Conservation (phyloP, 2,113 vertebrate species). For the Carollia perspicillata region DNA sequence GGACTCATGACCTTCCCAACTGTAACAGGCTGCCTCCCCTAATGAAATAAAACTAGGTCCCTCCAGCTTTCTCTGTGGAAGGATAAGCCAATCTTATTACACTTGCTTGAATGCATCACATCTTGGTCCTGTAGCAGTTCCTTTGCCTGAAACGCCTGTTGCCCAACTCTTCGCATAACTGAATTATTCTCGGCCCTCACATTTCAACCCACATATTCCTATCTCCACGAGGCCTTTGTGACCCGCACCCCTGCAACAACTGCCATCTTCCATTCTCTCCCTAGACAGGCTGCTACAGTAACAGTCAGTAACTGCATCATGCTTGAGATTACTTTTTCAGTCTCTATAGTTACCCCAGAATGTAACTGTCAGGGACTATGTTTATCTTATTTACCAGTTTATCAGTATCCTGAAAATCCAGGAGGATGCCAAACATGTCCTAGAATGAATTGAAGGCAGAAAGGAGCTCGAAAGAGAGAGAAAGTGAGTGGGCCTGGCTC, state of each 20-base stretch:
- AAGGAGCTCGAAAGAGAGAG: neutral
- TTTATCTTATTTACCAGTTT: neutral
- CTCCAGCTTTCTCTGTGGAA: neutral
- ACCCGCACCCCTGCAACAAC: constrained; percentile 44
- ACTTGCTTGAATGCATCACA: neutral
- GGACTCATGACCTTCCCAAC: neutral
- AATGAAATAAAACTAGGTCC: neutral
- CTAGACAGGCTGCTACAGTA: constrained; percentile 32
- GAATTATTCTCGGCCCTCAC: constrained; percentile 30
- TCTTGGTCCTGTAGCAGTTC: neutral
- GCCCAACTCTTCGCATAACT: constrained; percentile 1
- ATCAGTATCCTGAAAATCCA: neutral
- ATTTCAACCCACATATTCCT: constrained; percentile 36
- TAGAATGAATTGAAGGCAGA: neutral
- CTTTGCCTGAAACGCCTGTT: constrained; percentile 10
- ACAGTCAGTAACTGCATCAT: constrained; percentile 17
- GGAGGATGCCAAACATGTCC: neutral
- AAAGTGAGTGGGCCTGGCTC: neutral
- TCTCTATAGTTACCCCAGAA: neutral
- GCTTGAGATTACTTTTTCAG: neutral
- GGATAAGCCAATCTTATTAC: neutral
- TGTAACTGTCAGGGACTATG: neutral
- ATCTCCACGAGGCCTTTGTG: constrained; percentile 28
- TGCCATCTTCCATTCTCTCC: constrained; percentile 5
- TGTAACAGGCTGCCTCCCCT: neutral